These are phyloP conservation scores for Damaliscus lunatus DNA, from an alignment of 2,113 vertebrate genomes.

Conservation along the genomic window DNA sequence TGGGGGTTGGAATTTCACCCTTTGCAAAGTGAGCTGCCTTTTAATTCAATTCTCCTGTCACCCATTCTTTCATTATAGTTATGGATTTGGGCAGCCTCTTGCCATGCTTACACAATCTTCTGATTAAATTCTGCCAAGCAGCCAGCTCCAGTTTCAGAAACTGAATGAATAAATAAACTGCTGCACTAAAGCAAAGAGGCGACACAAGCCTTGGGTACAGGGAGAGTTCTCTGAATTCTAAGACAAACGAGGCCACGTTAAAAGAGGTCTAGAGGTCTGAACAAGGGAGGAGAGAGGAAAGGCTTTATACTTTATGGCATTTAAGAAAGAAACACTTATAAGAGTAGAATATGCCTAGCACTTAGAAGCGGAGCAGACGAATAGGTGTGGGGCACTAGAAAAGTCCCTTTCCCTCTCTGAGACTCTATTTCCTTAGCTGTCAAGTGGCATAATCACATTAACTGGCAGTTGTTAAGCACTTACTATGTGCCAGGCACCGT, in stretches of 20 bases:
- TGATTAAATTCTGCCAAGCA: slow-evolving; percentile 52
- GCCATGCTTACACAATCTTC: slow-evolving; percentile 26
- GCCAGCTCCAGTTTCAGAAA: slow-evolving; percentile 24
- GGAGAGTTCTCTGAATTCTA: neutral
- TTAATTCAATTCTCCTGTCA: slow-evolving; percentile 31
- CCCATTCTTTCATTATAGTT: slow-evolving; percentile 14
- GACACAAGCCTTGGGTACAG: neutral
- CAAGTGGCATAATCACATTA: neutral
- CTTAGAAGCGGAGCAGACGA: neutral
- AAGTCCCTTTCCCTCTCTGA: neutral
- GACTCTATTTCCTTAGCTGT: neutral
- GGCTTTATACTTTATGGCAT: neutral
- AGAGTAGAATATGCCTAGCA: neutral
- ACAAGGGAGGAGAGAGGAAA: neutral
- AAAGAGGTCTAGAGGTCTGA: neutral
- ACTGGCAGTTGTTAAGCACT: neutral
- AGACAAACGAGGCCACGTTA: neutral
- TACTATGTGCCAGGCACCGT: neutral
- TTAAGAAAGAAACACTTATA: neutral
- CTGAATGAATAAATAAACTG: slow-evolving; percentile 30
- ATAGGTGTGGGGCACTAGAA: neutral
- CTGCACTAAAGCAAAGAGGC: neutral
- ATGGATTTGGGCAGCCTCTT: slow-evolving; percentile 49
- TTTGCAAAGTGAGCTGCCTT: neutral
- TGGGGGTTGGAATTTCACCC: neutral